Base-by-base conservation (phyloP, 2,888 invertebrate genomes). In the Drosophila borborema region DNA sequence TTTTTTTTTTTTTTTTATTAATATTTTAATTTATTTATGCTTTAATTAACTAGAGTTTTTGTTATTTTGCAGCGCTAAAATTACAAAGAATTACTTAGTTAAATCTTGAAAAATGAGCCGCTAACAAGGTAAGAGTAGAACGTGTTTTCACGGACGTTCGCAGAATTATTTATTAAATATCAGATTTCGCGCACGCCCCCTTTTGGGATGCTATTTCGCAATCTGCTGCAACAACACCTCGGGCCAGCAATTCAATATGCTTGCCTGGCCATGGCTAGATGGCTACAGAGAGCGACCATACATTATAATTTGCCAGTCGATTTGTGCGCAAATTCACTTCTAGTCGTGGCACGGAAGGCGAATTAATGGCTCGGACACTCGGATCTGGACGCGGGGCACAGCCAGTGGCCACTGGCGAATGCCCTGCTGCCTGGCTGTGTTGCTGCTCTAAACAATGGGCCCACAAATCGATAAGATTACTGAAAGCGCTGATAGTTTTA, bases 281-380 rank as follows among this genome's bases (percentile, higher is more conserved):
- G 2, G 48, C 45, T 62, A 46, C 55, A 64, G 60, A 58, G 66
- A 67, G 74, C 70, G 70, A 7, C 69, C 75, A 77, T 86, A 74
- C 75, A 90, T 89, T 80, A 83, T 89, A 89, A 90, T 86, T 86
- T 90, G 90, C 89, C 85, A 83, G 86, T 80, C 85, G 86, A 85
- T 90, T 90, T 85, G 86, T 73, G 86, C 64, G 72, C 89, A 71
- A 83, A 74, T 88, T 88, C 64, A 55, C 54, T 70, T 83, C 81
- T 70, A 69, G 77, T 56, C 84, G 73, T 76, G 51, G 40, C 53
- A 41, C 34, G 66, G 34, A 45, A 51, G 59, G 63, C 63, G 64
- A 77, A 62, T 81, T 77, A 72, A 81, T 77, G 77, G 28, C 28
- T 28, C 28, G 28, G 28, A 28, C 28, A 28, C 28, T 28, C 28